phyloP scores from a whole-genome alignment of 2,113 vertebrate species.

The Daphoenositta chrysoptera region DNA sequence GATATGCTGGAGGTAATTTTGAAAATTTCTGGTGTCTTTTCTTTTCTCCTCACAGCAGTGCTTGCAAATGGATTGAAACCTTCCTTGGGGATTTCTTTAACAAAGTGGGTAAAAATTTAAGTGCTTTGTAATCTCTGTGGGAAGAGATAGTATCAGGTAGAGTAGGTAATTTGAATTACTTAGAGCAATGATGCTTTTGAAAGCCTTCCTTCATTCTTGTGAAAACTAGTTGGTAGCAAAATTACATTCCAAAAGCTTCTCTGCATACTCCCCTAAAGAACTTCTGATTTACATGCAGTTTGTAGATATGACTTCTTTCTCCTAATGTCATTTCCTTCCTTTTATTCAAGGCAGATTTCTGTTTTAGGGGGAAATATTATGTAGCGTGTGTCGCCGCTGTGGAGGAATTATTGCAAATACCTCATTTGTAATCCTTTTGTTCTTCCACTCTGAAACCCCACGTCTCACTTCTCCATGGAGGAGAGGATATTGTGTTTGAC shows the following conservation, averaged over 20 bases:
- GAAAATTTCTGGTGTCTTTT: neutral
- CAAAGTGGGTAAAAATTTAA: slow-evolving; percentile 28
- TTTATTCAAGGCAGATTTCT: slow-evolving; percentile 3
- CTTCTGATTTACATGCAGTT: neutral
- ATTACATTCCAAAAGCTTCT: slow-evolving; percentile 33
- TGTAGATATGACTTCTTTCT: slow-evolving; percentile 4
- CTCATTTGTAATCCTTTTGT: slow-evolving; percentile 14
- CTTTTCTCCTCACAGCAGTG: neutral
- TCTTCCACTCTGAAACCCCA: neutral
- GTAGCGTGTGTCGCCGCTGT: neutral
- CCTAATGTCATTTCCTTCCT: neutral
- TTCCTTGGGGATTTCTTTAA: slow-evolving; percentile 17
- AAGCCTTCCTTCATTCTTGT: slow-evolving; percentile 12
- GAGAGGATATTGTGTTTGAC: neutral
- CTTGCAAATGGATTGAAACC: slow-evolving; percentile 9
- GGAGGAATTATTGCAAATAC: slow-evolving; percentile 24
- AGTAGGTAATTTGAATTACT: slow-evolving; percentile 50
- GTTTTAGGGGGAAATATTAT: neutral
- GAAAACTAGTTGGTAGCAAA: slow-evolving; percentile 19
- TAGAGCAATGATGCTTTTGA: slow-evolving; percentile 24
- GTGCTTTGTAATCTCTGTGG: slow-evolving; percentile 28
- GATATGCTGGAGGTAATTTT: neutral
- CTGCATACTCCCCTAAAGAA: neutral
- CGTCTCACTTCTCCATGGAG: neutral
- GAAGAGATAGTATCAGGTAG: slow-evolving; percentile 29